A percentile compares a stretch with the other conserved stretches of the same genome.
Evolutionary conservation across 2,888 invertebrate species (phyloP).

Genomic region (Xylophagus ater): DNA sequence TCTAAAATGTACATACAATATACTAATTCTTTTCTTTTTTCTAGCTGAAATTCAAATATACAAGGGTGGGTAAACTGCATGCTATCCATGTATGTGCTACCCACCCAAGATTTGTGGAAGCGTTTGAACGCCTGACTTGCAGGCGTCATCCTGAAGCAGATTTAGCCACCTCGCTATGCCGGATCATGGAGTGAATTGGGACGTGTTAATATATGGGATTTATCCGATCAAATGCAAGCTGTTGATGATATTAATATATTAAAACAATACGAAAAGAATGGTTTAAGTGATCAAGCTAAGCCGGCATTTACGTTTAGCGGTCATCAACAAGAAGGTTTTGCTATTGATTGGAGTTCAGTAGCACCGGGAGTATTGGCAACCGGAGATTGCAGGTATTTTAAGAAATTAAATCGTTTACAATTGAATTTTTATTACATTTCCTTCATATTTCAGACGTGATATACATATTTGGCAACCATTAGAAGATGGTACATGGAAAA

Average conservation of each 20-base stretch:
- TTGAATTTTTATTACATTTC: too few species aligned
- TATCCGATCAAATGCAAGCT: conserved; percentile 67
- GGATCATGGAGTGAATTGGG: conserved; percentile 96
- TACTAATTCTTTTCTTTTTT: too few species aligned
- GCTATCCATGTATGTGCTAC: too few species aligned
- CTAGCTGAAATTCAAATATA: too few species aligned
- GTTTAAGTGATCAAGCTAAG: conserved; percentile 41
- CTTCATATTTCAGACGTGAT: conserved; percentile 58
- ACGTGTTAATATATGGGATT: conserved; percentile 84
- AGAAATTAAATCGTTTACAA: too few species aligned
- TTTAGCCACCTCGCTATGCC: too few species aligned
- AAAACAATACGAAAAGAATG: conserved; percentile 51
- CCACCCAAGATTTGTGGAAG: too few species aligned
- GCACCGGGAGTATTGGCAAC: conserved; percentile 77
- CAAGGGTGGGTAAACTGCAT: too few species aligned
- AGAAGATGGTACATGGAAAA: conserved; percentile 71
- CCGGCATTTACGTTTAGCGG: conserved; percentile 84
- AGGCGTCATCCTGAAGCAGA: too few species aligned
- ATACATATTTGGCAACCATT: conserved; percentile 88
- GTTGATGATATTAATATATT: conserved; percentile 59
- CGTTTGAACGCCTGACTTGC: too few species aligned
- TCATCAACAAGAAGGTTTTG: conserved; percentile 90
- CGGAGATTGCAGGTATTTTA: conserved; percentile 74
- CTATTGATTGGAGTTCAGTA: conserved; percentile 82
- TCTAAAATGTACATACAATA: too few species aligned